Evolutionary conservation across 2,888 invertebrate species (phyloP), one percentile per base, ranked within the genome.

Genomic region (Dasypogon diadema): DNA sequence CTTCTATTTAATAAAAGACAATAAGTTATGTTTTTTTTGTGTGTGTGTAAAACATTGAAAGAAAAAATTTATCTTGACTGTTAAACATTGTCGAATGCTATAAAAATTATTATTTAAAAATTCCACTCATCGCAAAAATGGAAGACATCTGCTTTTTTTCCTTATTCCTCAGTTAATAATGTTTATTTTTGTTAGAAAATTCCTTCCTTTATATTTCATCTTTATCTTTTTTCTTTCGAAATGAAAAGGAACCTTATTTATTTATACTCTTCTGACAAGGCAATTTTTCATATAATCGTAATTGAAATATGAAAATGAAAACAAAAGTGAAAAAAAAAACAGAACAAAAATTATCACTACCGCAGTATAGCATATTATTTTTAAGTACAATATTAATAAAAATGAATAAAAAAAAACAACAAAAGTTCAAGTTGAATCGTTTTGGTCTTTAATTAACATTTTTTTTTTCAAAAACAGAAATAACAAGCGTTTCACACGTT

Each of bases 71-170:
- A 18, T 37, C 21, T 63, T 68, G 2, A 5, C 54, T 30, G 14
- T 70, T 21, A 70, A 63, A 34, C 51, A 4, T 60, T 65, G 22
- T 46, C 46, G 6, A 63, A 30, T 30, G 60, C 21, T 63, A 63
- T 21, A 48, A 14, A 63, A 63, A 70, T 70, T 51, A 14, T 70
- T 70, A n/a, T 70, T 30, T 16, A 51, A 68, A 21, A 54, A 54
- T 65, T 65, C 65, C 65, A 65, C 65, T 70, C 74, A 60, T 74
- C 30, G 42, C 48, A 74, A 74, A 74, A 60, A 74, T 74, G 74
- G 74, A 74, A 74, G 74, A 74, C 74, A 30, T 74, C 48, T 60
- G 73, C 58, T 12, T 65, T 51, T 65, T 65, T 16, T 63, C n/a
- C 18, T 46, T 65, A 65, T 65, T 65, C 65, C 42, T 48, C 65